phyloP scores from a whole-genome alignment of 2,888 invertebrate species.

The Neelides folsomi region DNA sequence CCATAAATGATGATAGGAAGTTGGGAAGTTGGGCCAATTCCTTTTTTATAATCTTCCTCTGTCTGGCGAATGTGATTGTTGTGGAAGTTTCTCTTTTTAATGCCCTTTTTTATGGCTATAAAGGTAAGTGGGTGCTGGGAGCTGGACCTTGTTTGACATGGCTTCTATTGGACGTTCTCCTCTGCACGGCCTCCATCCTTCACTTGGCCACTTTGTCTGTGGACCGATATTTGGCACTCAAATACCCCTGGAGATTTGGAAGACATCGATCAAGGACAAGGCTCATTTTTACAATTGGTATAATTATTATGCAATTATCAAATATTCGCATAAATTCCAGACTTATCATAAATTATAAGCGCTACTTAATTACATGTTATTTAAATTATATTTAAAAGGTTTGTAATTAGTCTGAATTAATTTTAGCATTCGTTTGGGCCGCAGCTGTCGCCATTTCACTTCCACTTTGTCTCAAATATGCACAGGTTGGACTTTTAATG shows the following conservation, averaged over 20 bases:
- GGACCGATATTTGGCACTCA: conserved; percentile 79
- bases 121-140: conserved; percentile 13
- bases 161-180: conserved; percentile 88
- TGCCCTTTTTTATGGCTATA: not conserved
- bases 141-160: conserved; percentile 59
- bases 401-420: no score
- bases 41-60: no score
- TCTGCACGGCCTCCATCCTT: conserved; percentile 94
- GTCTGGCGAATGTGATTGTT: no score
- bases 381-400: no score
- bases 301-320: no score
- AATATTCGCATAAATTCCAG: no score
- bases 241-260: conserved; percentile 86
- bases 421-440: conserved; percentile 40
- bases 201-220: conserved; percentile 93
- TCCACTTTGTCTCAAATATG: conserved; percentile 35
- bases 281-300: conserved; percentile 69
- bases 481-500: conserved; percentile 9
- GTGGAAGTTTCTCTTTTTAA: no score
- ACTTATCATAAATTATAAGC: no score
- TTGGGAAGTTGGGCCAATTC: no score
- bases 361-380: no score
- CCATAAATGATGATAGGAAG: no score
- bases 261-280: conserved; percentile 73
- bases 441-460: conserved; percentile 39